Evolutionary conservation across 2,113 vertebrate species (phyloP), one percentile per base, ranked within the genome.

Genomic region (Plecotus auritus): DNA sequence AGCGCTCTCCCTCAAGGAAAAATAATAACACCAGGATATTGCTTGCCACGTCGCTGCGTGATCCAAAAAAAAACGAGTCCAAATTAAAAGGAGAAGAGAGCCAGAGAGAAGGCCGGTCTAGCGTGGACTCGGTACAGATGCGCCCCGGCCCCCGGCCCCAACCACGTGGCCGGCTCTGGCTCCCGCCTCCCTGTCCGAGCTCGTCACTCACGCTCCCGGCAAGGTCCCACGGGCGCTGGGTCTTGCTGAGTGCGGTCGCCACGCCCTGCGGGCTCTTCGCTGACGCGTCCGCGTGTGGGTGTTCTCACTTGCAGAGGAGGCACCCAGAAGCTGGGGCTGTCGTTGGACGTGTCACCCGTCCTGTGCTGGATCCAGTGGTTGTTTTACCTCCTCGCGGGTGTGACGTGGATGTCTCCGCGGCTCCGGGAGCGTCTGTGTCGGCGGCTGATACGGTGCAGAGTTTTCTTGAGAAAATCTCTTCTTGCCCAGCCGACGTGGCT

Each of bases 181-280:
- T 45, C 30, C 14, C 0, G 5, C 82, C 12, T 22, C 16, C 0
- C 51, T 3, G 32, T 6, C 49, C 14, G 22, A 35, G 22, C 10
- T 0, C 0, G 42, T 32, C n/a, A 28, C 8, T 2, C 70, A 2
- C 13, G 2, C 28, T 0, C 4, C 47, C 11, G 12, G 9, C 0
- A 0, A 12, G 1, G 22, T 10, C 16, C 59, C 6, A 7, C 7
- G 4, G 56, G 18, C 47, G 26, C 2, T 8, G 13, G 45, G 37
- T 3, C 35, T 1, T 1, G 7, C 4, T 6, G 0, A 7, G 26
- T 10, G 4, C 47, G 1, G 4, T 0, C 28, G 14, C 76, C 35
- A 13, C 18, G 1, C 18, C 23, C 22, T 2, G 54, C 9, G 54
- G 54, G 20, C 54, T 56, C 54, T 8, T 9, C 20, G 20, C 4